Conservation (phyloP, 2,888 invertebrate genomes). For the Pseudococcus viburni region DNA sequence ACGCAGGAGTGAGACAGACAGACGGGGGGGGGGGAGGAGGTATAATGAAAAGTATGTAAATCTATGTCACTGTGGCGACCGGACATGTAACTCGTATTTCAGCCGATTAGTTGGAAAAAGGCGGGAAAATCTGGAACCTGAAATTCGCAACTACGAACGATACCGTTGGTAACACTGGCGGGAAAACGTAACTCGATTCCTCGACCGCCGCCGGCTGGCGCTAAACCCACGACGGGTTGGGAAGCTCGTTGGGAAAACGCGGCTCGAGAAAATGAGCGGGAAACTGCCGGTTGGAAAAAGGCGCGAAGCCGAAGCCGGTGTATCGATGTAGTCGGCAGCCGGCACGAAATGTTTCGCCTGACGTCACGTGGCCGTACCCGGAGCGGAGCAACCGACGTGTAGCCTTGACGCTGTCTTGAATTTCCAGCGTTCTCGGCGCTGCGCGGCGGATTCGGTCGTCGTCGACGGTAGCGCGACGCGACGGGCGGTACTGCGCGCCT, state of each 20-base stretch:
- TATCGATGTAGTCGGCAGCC: slow-evolving; percentile 2
- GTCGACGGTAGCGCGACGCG: neutral
- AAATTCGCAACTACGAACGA: neutral
- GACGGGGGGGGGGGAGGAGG: neutral
- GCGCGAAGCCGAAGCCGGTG: neutral
- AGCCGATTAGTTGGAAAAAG: slow-evolving; percentile 1
- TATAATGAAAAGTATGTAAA: slow-evolving; percentile 9
- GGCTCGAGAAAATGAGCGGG: neutral
- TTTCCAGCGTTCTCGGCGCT: slow-evolving; percentile 18
- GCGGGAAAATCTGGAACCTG: neutral
- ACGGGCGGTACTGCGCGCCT: neutral
- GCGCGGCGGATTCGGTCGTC: neutral
- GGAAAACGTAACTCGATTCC: neutral
- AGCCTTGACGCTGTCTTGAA: slow-evolving; percentile 58
- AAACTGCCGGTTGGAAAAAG: neutral
- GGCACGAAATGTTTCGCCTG: slow-evolving; percentile 34
- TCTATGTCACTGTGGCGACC: slow-evolving; percentile 31
- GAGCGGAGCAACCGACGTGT: slow-evolving; percentile 5
- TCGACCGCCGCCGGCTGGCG: neutral
- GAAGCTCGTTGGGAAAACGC: neutral
- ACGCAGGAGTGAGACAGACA: neutral
- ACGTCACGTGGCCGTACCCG: slow-evolving; percentile 39
- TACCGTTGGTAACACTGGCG: neutral
- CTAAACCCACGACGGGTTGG: neutral
- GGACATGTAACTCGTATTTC: neutral